phyloP scores from a whole-genome alignment of 2,797 vertebrate genomes.

The Brotula barbata region DNA sequence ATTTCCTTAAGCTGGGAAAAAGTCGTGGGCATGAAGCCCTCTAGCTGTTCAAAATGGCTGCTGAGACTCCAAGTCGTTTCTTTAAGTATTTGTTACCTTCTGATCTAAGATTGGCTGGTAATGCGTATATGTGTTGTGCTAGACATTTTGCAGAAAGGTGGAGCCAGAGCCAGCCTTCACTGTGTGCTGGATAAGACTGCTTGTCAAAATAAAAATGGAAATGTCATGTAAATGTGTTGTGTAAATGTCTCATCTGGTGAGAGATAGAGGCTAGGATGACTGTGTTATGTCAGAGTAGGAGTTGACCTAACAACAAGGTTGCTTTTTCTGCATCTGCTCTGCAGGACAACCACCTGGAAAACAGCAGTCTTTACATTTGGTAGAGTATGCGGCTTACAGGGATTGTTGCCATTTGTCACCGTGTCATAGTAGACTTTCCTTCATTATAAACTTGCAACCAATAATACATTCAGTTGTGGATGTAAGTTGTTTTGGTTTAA shows the following conservation, averaged over 20 bases:
- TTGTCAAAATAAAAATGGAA: constrained; percentile 61
- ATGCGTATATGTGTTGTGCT: constrained; percentile 10
- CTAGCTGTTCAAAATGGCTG: constrained; percentile 55
- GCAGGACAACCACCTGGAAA: constrained; percentile 26
- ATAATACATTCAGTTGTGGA: too few species aligned
- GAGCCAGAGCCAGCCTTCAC: constrained; percentile 26
- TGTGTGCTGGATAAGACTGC: constrained; percentile 23
- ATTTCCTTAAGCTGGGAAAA: constrained; percentile 5
- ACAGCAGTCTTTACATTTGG: constrained; percentile 26
- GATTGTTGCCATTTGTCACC: background rate
- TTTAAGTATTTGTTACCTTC: constrained; percentile 40
- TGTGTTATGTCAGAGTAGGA: constrained; percentile 45
- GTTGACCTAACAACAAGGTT: constrained; percentile 45
- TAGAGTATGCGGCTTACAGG: constrained; percentile 10
- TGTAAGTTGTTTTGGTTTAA: too few species aligned
- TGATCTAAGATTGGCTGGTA: constrained; percentile 24
- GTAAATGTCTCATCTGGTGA: constrained; percentile 39
- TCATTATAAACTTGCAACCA: too few species aligned
- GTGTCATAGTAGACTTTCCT: background rate
- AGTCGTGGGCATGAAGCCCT: background rate
- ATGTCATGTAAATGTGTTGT: constrained; percentile 44
- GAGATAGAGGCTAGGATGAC: constrained; percentile 20
- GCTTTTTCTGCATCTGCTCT: constrained; percentile 24
- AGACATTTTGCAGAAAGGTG: constrained; percentile 16
- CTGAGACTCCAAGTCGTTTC: constrained; percentile 5